Evolutionary conservation across 2,797 vertebrate species (phyloP), one percentile per base, ranked within the genome.

Genomic region (Nothura maculosa): DNA sequence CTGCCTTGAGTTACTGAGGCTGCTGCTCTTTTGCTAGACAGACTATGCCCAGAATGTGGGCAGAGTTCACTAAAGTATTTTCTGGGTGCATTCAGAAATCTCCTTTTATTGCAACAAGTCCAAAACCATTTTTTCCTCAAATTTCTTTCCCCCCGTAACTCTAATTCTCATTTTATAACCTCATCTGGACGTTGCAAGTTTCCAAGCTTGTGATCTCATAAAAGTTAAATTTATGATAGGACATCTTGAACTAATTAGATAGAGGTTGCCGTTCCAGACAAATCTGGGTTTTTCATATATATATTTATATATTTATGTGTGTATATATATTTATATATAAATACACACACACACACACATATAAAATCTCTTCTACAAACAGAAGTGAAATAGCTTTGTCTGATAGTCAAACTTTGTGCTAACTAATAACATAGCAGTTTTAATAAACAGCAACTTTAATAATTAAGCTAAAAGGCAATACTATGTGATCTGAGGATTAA

Each of bases 331-430:
- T 27, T 52, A 15, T 27, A 28, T 16, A 27, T 9, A 27, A 5
- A 17, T 6, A 28, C 14, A 52, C 16, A 52, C 16, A 28, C 14
- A 52, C 4, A 48, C 11, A 25, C 13, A 50, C 25, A 8, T 50
- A 27, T 73, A 67, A 90, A 86, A 80, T 43, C 7, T 57, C 36
- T 57, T 22, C 2, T 34, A 54, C 22, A 24, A n/a, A 64, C 81
- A 17, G 45, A 73, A 70, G 40, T 47, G 19, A 87, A 88, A 43
- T 17, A 36, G 36, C 82, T 95, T 85, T 30, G 70, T 28, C 8
- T 64, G 32, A 42, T 62, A 79, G 25, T 68, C 40, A 81, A 28
- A 8, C 55, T 81, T 67, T 62, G 3, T 80, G 30, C 43, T 85
- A 76, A 85, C 38, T 43, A 27, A 82, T 40, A 55, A 9, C 5